Percentiles rank a stretch among this genome's conserved stretches.
These are phyloP conservation scores for Heliconius ethilla DNA, from an alignment of 2,888 invertebrate genomes.

Conservation along the genomic window DNA sequence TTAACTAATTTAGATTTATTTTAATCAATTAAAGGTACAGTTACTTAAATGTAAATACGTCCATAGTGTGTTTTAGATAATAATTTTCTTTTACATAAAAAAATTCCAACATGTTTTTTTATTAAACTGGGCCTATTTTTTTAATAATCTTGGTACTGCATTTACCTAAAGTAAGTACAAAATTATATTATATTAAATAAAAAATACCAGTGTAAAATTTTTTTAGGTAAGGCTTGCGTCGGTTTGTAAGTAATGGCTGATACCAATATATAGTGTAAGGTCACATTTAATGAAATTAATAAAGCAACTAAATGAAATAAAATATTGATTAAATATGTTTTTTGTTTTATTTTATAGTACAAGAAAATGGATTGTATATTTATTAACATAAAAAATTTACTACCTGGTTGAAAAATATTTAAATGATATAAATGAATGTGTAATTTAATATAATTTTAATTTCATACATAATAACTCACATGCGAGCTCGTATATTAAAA, in stretches of 20 bases:
- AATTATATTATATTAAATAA: slow-evolving; percentile 54
- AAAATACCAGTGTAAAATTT: slow-evolving; percentile 65
- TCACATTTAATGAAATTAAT: slow-evolving; percentile 64
- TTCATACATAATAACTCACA: no score
- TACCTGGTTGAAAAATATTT: no score
- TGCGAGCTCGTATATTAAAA: no score
- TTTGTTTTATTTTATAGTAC: slow-evolving; percentile 25
- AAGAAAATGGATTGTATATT: no score
- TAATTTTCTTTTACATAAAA: slow-evolving; percentile 27
- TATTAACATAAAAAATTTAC: no score
- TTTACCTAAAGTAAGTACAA: slow-evolving; percentile 61
- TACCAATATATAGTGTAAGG: slow-evolving; percentile 74
- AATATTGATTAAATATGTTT: slow-evolving; percentile 39
- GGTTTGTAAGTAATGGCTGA: slow-evolving; percentile 63
- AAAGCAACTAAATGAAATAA: slow-evolving; percentile 49
- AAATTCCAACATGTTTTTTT: slow-evolving; percentile 27
- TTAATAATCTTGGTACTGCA: slow-evolving; percentile 36
- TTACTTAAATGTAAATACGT: slow-evolving; percentile 43
- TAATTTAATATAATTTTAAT: no score
- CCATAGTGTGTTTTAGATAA: slow-evolving; percentile 22
- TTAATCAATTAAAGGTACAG: slow-evolving; percentile 37
- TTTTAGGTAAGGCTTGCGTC: slow-evolving; percentile 52
- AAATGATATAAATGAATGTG: no score
- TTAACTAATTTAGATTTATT: slow-evolving; percentile 15
- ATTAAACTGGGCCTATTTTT: slow-evolving; percentile 31